Conservation (phyloP, 2,888 invertebrate species). For the Cryptocephalus primarius region DNA sequence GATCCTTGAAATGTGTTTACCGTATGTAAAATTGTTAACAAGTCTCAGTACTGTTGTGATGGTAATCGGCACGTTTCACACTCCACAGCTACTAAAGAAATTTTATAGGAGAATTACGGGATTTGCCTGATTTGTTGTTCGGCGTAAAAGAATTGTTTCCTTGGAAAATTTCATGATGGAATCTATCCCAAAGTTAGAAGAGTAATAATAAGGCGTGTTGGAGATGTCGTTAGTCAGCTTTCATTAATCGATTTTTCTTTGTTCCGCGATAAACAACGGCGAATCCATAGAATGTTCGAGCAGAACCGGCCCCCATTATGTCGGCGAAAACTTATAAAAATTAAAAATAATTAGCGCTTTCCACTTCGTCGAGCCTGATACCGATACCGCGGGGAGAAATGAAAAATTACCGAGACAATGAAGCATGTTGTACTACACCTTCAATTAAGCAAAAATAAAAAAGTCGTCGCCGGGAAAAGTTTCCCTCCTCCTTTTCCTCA, state of each 20-base stretch:
- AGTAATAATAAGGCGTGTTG: too few species aligned
- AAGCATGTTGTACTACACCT: conserved; percentile 34
- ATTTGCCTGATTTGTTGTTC: not conserved
- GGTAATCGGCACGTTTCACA: too few species aligned
- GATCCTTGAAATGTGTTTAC: too few species aligned
- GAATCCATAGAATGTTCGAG: not conserved
- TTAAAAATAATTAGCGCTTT: conserved; percentile 30
- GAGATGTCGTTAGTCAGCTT: not conserved
- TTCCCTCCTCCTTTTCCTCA: conserved; percentile 9
- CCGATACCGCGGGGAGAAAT: conserved; percentile 27
- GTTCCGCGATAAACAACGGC: not conserved
- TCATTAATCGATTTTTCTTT: not conserved
- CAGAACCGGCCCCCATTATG: not conserved
- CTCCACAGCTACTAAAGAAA: too few species aligned
- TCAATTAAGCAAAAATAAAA: conserved; percentile 30
- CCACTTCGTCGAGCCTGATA: conserved; percentile 30
- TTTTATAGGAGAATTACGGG: too few species aligned
- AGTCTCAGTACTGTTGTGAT: too few species aligned
- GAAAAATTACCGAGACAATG: conserved; percentile 37
- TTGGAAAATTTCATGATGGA: too few species aligned
- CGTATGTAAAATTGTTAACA: too few species aligned
- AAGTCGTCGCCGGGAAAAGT: conserved; percentile 15
- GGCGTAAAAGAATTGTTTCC: not conserved
- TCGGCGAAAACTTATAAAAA: not conserved
- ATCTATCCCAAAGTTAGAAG: too few species aligned